Evolutionary conservation across 1,140 invertebrate genomes (phyloP), one percentile per base, ranked within the genome.

Genomic region (Belonocnema kinseyi): DNA sequence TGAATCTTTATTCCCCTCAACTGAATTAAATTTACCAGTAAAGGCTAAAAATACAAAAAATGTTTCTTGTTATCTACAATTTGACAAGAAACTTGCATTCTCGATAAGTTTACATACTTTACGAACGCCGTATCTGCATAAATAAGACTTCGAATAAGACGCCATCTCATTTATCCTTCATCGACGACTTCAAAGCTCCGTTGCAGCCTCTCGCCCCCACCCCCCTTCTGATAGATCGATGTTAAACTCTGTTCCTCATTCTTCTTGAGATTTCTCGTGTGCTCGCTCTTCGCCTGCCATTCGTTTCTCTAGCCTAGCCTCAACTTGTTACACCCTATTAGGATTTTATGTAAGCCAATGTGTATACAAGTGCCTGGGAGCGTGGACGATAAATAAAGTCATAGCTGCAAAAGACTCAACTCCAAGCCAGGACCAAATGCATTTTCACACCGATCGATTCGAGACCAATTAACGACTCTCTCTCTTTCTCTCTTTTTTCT

Each of bases 311-410:
- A 54, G 53, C 17, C 53, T 54, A 54, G 53, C 17, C 53, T 54
- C 53, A 54, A 54, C 53, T 54, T 54, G 53, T 54, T 54, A 54
- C 53, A 54, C 53, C 53, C 53, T 54, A 4, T 17, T 54, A 54
- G 53, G 53, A 54, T 21, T 56, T 21, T 19, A 10, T 56, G 40
- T 66, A 66, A 40, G 58, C 58, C 58, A 66, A 16, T 66, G 58
- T 66, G 4, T 40, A 66, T 66, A 66, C 61, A 33, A 40, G 26
- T 40, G 61, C 61, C 61, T 66, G 61, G 13, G 26, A 66, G 61
- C 61, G 61, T 66, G 61, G 14, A 66, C 61, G 61, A 66, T 66
- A 66, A 66, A 66, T 66, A 40, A 66, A 66, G 26, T 66, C 58
- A 21, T 54, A 54, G 61, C 26, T 16, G 2, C 12, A 46, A 66